Evolutionary conservation across 1,140 invertebrate genomes (phyloP).

Genomic region (Atta texana): DNA sequence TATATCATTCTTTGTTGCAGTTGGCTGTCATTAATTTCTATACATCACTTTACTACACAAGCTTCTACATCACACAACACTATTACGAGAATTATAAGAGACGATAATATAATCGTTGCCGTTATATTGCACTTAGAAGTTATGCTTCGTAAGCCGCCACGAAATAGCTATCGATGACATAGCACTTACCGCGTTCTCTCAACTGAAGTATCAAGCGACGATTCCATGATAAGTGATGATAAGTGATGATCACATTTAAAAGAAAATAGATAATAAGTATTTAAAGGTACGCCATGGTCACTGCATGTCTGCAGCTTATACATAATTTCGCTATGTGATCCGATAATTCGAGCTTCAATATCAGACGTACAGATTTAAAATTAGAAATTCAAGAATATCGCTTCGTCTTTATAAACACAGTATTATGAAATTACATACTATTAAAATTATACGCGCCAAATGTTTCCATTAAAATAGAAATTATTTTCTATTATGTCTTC

Average conservation of each 20-base stretch:
- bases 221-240: slow-evolving; percentile 4
- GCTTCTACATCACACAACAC: slow-evolving; percentile 20
- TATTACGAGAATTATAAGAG: slow-evolving; percentile 52
- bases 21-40: slow-evolving; percentile 45
- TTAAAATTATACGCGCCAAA: neutral
- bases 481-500: neutral
- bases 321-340: slow-evolving; percentile 9
- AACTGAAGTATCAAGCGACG: slow-evolving; percentile 33
- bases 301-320: neutral
- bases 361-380: neutral
- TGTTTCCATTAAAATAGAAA: neutral
- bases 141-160: slow-evolving; percentile 30
- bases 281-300: neutral
- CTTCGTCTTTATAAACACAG: neutral
- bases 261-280: slow-evolving; percentile 31
- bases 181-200: slow-evolving; percentile 56
- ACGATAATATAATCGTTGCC: slow-evolving; percentile 56
- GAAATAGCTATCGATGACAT: slow-evolving; percentile 46
- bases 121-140: slow-evolving; percentile 47
- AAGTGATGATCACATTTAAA: slow-evolving; percentile 10
- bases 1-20: neutral
- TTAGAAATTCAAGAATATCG: slow-evolving; percentile 10
- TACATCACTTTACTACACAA: slow-evolving; percentile 26
- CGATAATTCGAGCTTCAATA: neutral
- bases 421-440: slow-evolving; percentile 16